Evolutionary conservation across 2,888 invertebrate species (phyloP).

Genomic region (Aleiodes alternator): DNA sequence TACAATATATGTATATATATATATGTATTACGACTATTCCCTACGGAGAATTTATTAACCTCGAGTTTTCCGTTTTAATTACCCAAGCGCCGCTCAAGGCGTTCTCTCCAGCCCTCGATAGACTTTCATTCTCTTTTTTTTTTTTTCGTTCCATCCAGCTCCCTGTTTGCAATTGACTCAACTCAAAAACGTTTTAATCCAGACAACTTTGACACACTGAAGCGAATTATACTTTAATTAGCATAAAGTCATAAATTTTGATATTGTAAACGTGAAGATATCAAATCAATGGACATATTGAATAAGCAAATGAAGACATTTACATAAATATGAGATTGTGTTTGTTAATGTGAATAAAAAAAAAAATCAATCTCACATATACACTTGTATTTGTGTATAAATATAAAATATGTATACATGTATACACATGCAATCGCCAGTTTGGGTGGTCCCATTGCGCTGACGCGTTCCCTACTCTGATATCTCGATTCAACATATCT

Average conservation of each 20-base stretch:
- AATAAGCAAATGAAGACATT: too few species aligned
- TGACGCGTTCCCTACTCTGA: conserved; percentile 72
- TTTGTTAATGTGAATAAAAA: background rate
- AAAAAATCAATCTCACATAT: conserved; percentile 35
- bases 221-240: background rate
- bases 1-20: too few species aligned
- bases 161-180: conserved; percentile 21
- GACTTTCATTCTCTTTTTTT: background rate
- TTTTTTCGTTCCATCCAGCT: background rate
- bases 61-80: conserved; percentile 67
- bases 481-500: conserved; percentile 58
- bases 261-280: background rate
- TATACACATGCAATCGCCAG: conserved; percentile 62
- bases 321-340: too few species aligned
- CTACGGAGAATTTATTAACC: conserved; percentile 64
- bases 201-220: conserved; percentile 21
- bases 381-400: conserved; percentile 44
- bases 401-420: conserved; percentile 38
- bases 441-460: conserved; percentile 73
- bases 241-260: conserved; percentile 10
- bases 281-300: background rate
- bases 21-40: background rate
- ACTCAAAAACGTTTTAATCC: conserved; percentile 14
- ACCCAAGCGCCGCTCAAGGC: conserved; percentile 59
- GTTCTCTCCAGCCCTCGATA: conserved; percentile 53